Evolutionary conservation across 2,797 vertebrate genomes (phyloP), one percentile per base, ranked within the genome.

Genomic region (Takifugu ocellatus): DNA sequence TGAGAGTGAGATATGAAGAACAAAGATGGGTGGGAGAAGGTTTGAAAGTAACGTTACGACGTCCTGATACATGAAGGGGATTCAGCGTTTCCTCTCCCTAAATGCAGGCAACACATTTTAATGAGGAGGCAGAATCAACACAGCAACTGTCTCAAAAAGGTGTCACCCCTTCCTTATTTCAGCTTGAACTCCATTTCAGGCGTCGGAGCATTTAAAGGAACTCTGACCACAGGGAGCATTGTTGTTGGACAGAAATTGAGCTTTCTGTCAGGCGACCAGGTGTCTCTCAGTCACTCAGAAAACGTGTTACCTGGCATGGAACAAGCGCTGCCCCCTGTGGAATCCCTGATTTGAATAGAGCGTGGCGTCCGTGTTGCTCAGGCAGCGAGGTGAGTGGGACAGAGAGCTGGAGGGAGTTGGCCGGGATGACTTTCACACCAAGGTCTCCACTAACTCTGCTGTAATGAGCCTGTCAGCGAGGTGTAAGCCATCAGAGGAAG

Each of bases 391-490:
- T 59, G 63, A 39, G 36, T 4, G 12, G 36, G 12, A 39, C 11
- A 14, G 36, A 31, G 25, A 54, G 67, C 52, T 64, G 66, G 57
- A 48, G 67, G 62, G 61, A 55, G 68, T 61, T 54, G 78, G 70
- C 68, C 17, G 2, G 7, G 46, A 70, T 82, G 81, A 84, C 83
- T 85, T 84, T 85, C 83, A 82, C 71, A 78, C 78, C 79, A 85
- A 83, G 79, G 83, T 79, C 83, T 71, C 77, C 58, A 53, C 79
- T 72, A 81, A 78, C 78, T 85, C 79, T 59, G 46, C 76, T 75
- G 56, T 85, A 87, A 86, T 87, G 81, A 86, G 82, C 56, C 78
- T 87, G 84, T 82, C 85, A 82, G 71, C 57, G 33, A 27, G 16
- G 52, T 54, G 66, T 70, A 76, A 84, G 78, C 69, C 67, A 77